A percentile compares a stretch with the other conserved stretches of the same genome.
Evolutionary conservation across 2,797 vertebrate species (phyloP).

Genomic region (Alectoris magna): DNA sequence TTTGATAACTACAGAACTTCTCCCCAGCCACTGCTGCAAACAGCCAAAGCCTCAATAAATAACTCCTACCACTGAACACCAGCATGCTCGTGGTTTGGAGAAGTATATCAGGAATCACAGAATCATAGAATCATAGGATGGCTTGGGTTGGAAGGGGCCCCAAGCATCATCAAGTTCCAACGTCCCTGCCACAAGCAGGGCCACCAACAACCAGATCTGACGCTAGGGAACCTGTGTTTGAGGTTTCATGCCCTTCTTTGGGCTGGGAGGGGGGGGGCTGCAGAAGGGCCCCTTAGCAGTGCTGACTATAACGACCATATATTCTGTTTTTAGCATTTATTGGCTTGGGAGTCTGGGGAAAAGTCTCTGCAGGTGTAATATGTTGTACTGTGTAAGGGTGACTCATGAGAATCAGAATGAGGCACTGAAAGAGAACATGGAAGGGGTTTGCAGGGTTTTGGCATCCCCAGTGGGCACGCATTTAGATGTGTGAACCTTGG

Average conservation of each 20-base stretch:
- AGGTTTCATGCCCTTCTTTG: background rate
- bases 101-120: background rate
- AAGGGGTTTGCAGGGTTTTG: background rate
- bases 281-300: background rate
- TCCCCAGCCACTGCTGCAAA: slow-evolving; percentile 40
- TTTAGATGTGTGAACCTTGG: background rate
- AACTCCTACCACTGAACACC: slow-evolving; percentile 55
- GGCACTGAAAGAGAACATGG: no score
- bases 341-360: no score
- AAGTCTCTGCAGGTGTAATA: no score
- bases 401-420: no score
- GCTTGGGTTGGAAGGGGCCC: no score
- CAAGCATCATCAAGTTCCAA: no score
- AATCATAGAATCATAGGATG: background rate
- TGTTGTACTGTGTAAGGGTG: no score
- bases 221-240: background rate
- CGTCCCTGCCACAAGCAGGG: no score
- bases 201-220: background rate
- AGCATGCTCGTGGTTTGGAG: slow-evolving; percentile 27
- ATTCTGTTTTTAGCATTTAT: no score
- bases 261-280: background rate
- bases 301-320: background rate
- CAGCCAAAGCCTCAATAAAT: slow-evolving; percentile 65
- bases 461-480: background rate
- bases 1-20: slow-evolving; percentile 66